These are phyloP conservation scores for Galbula dea DNA, from an alignment of 2,113 vertebrate species.

Conservation along the genomic window DNA sequence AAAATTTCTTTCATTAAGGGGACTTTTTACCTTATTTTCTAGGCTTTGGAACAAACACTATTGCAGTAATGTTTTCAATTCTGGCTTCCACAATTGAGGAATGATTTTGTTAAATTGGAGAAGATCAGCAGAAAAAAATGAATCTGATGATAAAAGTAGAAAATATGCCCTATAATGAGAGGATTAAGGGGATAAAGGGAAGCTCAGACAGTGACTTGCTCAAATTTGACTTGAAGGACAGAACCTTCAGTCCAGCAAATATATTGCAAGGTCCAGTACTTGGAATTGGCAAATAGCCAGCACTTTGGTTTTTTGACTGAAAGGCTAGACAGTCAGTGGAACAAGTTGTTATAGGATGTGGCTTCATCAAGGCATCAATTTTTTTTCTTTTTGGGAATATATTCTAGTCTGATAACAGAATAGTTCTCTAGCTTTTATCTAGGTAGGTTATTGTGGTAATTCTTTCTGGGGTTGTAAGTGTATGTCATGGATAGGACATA, in stretches of 20 bases:
- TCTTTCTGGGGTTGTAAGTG: background rate
- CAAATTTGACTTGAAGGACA: slow-evolving; percentile 11
- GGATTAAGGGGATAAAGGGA: background rate
- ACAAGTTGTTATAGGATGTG: background rate
- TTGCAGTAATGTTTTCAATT: background rate
- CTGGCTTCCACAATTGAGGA: background rate
- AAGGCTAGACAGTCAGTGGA: background rate
- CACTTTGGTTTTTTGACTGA: background rate
- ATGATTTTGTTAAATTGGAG: background rate
- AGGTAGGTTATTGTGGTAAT: background rate
- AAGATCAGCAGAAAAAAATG: background rate
- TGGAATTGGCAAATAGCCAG: slow-evolving; percentile 12
- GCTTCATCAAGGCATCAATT: background rate
- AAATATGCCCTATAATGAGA: background rate
- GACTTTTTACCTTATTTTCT: background rate
- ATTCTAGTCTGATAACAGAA: background rate
- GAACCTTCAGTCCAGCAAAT: background rate
- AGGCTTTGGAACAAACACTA: background rate
- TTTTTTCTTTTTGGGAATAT: background rate
- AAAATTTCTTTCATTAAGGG: background rate
- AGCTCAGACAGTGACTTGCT: slow-evolving; percentile 10
- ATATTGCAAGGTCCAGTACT: background rate
- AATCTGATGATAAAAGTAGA: background rate
- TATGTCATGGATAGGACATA: background rate
- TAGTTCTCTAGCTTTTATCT: background rate